Base-by-base conservation (phyloP, 2,888 invertebrate species). In the Proisotoma minuta region DNA sequence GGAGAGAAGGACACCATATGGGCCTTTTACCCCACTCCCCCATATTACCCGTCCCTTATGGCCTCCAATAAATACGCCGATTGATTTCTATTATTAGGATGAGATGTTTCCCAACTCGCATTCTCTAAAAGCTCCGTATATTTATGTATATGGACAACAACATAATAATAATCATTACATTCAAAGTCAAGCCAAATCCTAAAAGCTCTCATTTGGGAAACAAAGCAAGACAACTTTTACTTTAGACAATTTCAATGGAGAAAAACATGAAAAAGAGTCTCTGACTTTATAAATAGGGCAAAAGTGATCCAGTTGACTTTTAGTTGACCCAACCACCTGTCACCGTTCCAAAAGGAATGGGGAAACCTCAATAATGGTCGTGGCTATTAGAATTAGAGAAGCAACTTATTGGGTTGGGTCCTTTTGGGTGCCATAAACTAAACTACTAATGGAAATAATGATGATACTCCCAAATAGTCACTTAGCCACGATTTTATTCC, bases 261-360 rank as follows among this genome's bases (percentile, higher is more conserved):
- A n/a, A n/a, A n/a, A n/a, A n/a, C n/a, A n/a, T n/a, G n/a, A n/a
- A n/a, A n/a, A n/a, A n/a, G n/a, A n/a, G n/a, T n/a, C n/a, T n/a
- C n/a, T n/a, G n/a, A n/a, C n/a, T n/a, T n/a, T n/a, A n/a, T n/a
- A n/a, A n/a, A n/a, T n/a, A n/a, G n/a, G n/a, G n/a, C n/a, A n/a
- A n/a, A n/a, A n/a, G n/a, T 43, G 18, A 43, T 18, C 43, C 15
- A 20, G 15, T 43, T 43, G 43, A 43, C 43, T 43, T 43, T 43
- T 43, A 43, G 18, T 43, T 43, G 43, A 43, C 43, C 43, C 43
- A 43, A 43, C 43, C 43, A 43, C 43, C 43, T 43, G 43, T 43
- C 43, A 43, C 43, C 43, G 18, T 43, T 4, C 15, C 18, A 18
- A 20, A 43, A 15, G 15, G 43, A 20, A 34, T 43, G 43, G 20